Conservation (phyloP, 2,797 vertebrate species). For the Lepilemur septentrionalis region DNA sequence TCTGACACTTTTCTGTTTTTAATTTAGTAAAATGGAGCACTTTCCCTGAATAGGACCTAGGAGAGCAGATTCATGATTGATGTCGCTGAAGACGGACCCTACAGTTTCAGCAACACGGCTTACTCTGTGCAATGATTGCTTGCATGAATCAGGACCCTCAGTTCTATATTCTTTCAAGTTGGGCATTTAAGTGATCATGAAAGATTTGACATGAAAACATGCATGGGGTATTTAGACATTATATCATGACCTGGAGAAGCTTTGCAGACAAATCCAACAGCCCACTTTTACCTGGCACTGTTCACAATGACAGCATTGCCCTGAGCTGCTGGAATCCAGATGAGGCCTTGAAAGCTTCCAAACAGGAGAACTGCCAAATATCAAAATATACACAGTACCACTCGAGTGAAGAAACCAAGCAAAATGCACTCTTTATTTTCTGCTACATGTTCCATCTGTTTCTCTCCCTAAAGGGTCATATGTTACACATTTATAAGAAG, state of each 20-base stretch:
- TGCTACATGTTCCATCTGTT: slow-evolving; percentile 60
- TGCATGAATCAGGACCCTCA: not conserved
- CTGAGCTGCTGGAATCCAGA: not conserved
- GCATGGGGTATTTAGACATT: not conserved
- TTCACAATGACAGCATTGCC: not conserved
- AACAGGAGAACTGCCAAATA: slow-evolving; percentile 11
- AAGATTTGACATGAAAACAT: not conserved
- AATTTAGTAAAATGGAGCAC: slow-evolving; percentile 75
- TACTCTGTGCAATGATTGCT: not conserved
- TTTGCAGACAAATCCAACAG: not conserved
- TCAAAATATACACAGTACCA: not conserved
- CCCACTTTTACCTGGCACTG: not conserved
- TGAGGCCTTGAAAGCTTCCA: not conserved
- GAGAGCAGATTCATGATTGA: slow-evolving; percentile 56
- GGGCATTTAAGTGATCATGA: not conserved
- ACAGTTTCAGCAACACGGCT: not conserved
- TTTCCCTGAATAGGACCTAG: slow-evolving; percentile 37
- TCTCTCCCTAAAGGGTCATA: slow-evolving; percentile 62
- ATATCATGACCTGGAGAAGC: not conserved
- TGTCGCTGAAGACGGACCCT: not conserved
- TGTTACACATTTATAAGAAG: slow-evolving; percentile 56
- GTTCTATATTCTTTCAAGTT: not conserved
- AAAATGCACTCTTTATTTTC: slow-evolving; percentile 46
- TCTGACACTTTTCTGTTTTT: slow-evolving; percentile 75
- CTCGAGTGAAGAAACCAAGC: not conserved